phyloP scores from a whole-genome alignment of 2,797 vertebrate genomes.

The Tragelaphus oryx region DNA sequence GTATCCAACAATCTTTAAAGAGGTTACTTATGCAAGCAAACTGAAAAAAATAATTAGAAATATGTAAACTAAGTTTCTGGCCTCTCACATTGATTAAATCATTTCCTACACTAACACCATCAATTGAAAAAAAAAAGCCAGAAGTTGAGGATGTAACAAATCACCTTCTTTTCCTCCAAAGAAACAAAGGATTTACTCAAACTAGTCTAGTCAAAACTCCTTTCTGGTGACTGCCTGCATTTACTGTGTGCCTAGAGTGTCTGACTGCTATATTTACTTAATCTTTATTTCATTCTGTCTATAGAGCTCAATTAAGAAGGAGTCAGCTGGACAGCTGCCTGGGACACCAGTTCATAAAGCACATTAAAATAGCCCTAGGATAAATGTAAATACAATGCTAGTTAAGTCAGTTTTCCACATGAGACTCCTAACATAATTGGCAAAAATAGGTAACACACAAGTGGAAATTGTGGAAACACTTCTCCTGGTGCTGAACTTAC shows the following conservation, averaged over 20 bases:
- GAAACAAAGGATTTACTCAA: neutral
- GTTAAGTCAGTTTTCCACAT: constrained; percentile 24
- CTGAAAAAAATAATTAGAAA: neutral
- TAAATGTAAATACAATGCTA: neutral
- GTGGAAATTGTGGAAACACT: constrained; percentile 34
- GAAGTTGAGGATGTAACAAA: neutral
- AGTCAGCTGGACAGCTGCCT: neutral
- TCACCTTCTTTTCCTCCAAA: neutral
- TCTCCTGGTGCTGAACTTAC: neutral
- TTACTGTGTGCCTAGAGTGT: neutral
- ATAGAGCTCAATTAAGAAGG: neutral
- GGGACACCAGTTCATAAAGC: neutral
- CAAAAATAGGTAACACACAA: neutral
- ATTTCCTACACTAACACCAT: neutral
- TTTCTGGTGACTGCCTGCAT: neutral
- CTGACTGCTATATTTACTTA: neutral
- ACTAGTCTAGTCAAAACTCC: neutral
- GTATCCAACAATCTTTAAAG: neutral
- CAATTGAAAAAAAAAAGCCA: neutral
- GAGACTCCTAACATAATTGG: constrained; percentile 37
- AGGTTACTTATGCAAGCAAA: neutral
- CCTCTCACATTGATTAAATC: neutral
- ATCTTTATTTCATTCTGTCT: neutral
- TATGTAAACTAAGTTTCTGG: neutral
- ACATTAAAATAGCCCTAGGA: neutral